phyloP scores from a whole-genome alignment of 2,113 vertebrate genomes.

The Corvus cornix region DNA sequence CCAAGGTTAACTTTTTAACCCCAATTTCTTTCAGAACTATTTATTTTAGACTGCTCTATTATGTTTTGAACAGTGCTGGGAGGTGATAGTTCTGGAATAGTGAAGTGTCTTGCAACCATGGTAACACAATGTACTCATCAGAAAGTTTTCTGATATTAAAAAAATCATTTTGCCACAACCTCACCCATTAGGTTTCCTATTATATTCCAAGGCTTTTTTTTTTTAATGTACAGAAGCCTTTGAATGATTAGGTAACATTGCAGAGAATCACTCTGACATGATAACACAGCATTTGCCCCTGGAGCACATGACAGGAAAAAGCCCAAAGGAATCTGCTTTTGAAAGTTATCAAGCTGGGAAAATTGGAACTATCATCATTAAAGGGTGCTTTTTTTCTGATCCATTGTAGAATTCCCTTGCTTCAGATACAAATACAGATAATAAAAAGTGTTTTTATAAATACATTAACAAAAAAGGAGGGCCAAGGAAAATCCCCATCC shows the following conservation, averaged over 20 bases:
- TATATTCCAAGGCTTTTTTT: neutral
- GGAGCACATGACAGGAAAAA: neutral
- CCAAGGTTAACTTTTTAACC: conserved; percentile 4
- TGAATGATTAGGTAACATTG: neutral
- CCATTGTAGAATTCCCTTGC: neutral
- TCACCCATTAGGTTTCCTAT: neutral
- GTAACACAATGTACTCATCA: conserved; percentile 17
- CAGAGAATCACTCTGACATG: neutral
- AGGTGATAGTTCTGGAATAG: conserved; percentile 9
- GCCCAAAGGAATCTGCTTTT: neutral
- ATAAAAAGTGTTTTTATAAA: neutral
- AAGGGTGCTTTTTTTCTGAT: neutral
- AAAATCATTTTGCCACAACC: neutral
- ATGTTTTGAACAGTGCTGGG: neutral
- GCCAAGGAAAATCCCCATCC: neutral
- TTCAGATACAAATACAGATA: neutral
- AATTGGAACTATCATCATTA: neutral
- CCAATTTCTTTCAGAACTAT: neutral
- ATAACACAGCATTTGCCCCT: neutral
- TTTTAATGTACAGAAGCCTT: neutral
- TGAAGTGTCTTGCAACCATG: conserved; percentile 52
- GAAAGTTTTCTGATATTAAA: conserved; percentile 40
- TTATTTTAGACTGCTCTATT: conserved; percentile 31
- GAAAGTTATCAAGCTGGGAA: neutral
- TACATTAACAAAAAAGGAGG: neutral